Evolutionary conservation across 2,888 invertebrate genomes (phyloP), one percentile per base, ranked within the genome.

Genomic region (Apamea sordens): DNA sequence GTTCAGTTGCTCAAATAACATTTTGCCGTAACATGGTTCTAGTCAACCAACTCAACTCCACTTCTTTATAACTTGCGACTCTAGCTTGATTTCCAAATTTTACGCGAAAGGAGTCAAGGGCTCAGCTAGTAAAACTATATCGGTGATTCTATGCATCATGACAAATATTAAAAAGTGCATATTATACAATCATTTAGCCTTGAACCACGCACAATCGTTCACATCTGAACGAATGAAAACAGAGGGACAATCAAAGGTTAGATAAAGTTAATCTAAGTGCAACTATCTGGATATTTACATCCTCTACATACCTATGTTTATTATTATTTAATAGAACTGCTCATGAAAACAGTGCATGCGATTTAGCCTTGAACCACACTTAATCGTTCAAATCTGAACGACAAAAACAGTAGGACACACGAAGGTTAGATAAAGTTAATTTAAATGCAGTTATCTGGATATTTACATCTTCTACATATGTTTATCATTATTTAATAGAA

Each of bases 381-480:
- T 41, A 79, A 79, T 79, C 80, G 68, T 79, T 79, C 68, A 80
- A 36, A 68, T 36, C 53, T 63, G 28, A 47, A 53, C 28, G 36
- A 24, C 63, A 47, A 73, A 80, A 71, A 63, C 21, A 63, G 47
- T 56, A 73, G 61, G 79, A 21, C 80, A 64, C n/a, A 8, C 53
- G 11, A 64, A 80, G 80, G 64, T 74, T 80, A 80, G 80, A 80
- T 81, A 61, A 50, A 28, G 32, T 24, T 80, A 41, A 80, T 80
- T 65, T 68, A 8, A 56, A 65, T 61, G 32, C 44, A 56, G 28
- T 28, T 73, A 73, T 80, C 76, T 71, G 32, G 50, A 65, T 81
- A 50, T 77, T 70, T 64, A 56, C 53, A 56, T 76, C 67, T 41
- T 67, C 36, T 72, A 53, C n/a, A n/a, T n/a, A 0, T 73, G 18